Evolutionary conservation across 2,888 invertebrate genomes (phyloP).

Genomic region (Tenthredo distinguenda): DNA sequence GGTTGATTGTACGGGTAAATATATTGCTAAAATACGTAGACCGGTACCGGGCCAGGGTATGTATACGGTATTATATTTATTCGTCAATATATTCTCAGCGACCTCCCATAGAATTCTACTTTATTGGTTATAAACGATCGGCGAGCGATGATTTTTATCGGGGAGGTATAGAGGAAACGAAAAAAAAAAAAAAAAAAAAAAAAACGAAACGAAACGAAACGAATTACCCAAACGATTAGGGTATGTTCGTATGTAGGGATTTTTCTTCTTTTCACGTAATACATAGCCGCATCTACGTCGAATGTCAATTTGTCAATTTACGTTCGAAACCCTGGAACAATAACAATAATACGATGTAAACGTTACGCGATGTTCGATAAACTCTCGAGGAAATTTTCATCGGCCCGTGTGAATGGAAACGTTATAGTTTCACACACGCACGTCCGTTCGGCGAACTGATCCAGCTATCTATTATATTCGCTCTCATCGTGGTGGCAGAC

Average conservation of each 20-base stretch:
- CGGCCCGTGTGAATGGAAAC: background rate
- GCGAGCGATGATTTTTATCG: background rate
- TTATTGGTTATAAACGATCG: conserved; percentile 18
- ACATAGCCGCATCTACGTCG: background rate
- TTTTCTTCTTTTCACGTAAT: background rate
- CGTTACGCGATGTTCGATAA: conserved; percentile 30
- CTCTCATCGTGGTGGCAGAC: background rate
- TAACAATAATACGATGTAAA: conserved; percentile 21
- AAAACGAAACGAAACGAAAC: background rate
- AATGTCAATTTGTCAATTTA: conserved; percentile 17
- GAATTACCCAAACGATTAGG: conserved; percentile 5
- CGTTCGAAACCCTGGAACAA: background rate
- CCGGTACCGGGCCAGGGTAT: background rate
- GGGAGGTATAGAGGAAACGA: background rate
- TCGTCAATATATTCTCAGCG: background rate
- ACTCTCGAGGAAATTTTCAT: background rate
- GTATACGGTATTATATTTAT: conserved; percentile 4
- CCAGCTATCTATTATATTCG: background rate
- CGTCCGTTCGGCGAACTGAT: background rate
- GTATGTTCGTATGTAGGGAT: background rate
- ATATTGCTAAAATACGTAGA: conserved; percentile 21
- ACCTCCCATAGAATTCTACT: conserved; percentile 12
- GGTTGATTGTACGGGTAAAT: conserved; percentile 5
- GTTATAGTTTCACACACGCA: background rate
- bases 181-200: background rate